Conservation (phyloP, 1,140 invertebrate genomes). For the Magallana angulata region DNA sequence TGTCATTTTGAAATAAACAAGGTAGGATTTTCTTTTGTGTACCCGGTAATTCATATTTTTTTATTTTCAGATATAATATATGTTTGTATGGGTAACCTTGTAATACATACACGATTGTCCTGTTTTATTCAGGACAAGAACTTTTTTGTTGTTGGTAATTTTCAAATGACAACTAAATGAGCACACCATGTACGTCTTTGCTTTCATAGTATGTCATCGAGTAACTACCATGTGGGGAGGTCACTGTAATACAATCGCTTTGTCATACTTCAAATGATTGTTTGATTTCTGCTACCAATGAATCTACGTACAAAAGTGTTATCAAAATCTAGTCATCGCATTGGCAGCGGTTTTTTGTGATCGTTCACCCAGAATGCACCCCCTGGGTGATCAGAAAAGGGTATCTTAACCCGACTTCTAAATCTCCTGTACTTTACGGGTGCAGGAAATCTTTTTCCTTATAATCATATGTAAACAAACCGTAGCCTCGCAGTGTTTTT, state of each 20-base stretch:
- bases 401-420: slow-evolving; percentile 4
- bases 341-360: slow-evolving; percentile 25
- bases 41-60: no score
- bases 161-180: neutral
- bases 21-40: no score
- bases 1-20: no score
- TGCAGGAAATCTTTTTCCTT: neutral
- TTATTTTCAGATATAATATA: no score
- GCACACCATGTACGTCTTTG: neutral
- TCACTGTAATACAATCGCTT: slow-evolving; percentile 22
- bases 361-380: slow-evolving; percentile 22
- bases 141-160: neutral
- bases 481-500: neutral
- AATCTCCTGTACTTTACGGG: neutral
- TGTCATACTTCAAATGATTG: slow-evolving; percentile 8
- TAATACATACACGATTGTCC: neutral
- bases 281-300: neutral
- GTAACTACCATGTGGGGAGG: neutral
- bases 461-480: slow-evolving; percentile 20
- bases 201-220: neutral
- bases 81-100: neutral
- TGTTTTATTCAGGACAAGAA: neutral
- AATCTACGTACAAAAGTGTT: slow-evolving; percentile 33
- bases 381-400: neutral
- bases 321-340: slow-evolving; percentile 15